phyloP scores from a whole-genome alignment of 1,140 invertebrate genomes.

The Metaphire vulgaris region DNA sequence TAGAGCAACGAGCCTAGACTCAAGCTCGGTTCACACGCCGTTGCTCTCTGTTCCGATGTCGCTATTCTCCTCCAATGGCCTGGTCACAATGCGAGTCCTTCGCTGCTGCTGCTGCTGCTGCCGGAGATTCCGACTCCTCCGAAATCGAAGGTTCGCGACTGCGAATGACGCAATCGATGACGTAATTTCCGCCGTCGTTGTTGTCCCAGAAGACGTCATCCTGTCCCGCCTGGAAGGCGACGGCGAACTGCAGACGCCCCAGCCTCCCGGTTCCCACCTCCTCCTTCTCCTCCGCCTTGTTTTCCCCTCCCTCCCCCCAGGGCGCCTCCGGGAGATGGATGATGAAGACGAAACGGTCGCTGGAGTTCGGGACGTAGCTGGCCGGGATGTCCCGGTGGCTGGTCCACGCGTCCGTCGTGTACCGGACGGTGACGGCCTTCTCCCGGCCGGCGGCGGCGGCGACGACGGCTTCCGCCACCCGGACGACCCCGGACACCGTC shows the following conservation, averaged over 20 bases:
- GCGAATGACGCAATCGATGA: conserved; percentile 38
- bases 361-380: conserved; percentile 76
- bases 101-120: no score
- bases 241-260: conserved; percentile 69
- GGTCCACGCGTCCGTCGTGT: conserved; percentile 76
- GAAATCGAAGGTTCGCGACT: neutral
- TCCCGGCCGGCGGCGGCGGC: conserved; percentile 81
- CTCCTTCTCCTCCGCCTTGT: no score
- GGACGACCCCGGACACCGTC: conserved; percentile 74
- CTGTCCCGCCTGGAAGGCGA: conserved; percentile 72
- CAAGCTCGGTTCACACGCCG: no score
- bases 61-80: no score
- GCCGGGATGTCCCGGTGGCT: conserved; percentile 69
- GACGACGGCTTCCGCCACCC: conserved; percentile 87
- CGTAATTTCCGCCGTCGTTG: conserved; percentile 74
- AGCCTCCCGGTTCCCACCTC: no score
- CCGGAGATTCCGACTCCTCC: no score
- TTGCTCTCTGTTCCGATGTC: no score
- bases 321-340: conserved; percentile 59
- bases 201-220: conserved; percentile 79
- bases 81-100: no score
- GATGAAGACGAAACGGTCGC: conserved; percentile 72
- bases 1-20: no score
- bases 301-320: conserved; percentile 26
- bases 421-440: conserved; percentile 79